Percentiles rank a stretch among this genome's conserved stretches.
phyloP scores from a whole-genome alignment of 2,888 invertebrate species.

The Spicauda simplicius region DNA sequence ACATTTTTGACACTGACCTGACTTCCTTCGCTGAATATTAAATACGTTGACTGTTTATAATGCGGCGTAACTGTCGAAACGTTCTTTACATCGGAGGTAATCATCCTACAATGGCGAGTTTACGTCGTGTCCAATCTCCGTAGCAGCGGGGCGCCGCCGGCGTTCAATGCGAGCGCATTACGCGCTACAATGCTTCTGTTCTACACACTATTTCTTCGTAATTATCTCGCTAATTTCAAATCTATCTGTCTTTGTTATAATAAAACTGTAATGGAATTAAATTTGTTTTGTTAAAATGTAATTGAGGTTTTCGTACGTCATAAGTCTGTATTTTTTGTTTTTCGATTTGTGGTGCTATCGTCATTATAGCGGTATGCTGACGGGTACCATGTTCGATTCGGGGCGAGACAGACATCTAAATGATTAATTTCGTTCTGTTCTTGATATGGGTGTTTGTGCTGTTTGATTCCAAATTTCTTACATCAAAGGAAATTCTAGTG shows the following conservation, averaged over 20 bases:
- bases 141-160: conserved; percentile 58
- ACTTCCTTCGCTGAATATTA: too few relatives aligned
- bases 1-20: too few relatives aligned
- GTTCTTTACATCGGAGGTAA: conserved; percentile 47
- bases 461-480: too few relatives aligned
- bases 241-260: neutral
- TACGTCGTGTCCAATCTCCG: conserved; percentile 54
- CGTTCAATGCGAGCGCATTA: conserved; percentile 42
- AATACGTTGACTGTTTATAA: too few relatives aligned
- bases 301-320: neutral
- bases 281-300: neutral
- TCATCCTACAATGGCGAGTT: conserved; percentile 47
- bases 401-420: too few relatives aligned
- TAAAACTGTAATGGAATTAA: neutral
- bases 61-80: too few relatives aligned
- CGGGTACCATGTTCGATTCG: too few relatives aligned
- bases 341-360: too few relatives aligned
- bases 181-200: conserved; percentile 52
- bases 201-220: conserved; percentile 43
- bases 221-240: conserved; percentile 20
- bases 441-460: too few relatives aligned
- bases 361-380: too few relatives aligned
- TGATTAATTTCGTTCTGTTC: too few relatives aligned
- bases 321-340: neutral
- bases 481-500: too few relatives aligned